Evolutionary conservation across 2,888 invertebrate species (phyloP), one percentile per base, ranked within the genome.

Genomic region (Barypeithes pellucidus): DNA sequence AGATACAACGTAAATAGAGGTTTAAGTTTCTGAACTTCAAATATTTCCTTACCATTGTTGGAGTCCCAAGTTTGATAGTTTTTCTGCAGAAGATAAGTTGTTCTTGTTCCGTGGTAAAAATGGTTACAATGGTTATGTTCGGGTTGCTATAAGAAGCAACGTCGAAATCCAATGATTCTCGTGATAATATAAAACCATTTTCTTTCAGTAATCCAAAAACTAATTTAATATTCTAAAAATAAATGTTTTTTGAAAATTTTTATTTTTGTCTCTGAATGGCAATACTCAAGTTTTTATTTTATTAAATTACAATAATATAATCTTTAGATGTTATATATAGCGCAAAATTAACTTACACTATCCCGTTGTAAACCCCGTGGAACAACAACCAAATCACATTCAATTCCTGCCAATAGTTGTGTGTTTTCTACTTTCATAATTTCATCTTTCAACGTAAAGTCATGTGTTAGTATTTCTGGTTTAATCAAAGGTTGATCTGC

Each of bases 401-500:
- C 80, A 22, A 76, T 78, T 75, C 84, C 82, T 1, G 79, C 77
- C 0, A 85, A 77, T 0, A 93, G 54, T 78, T 91, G 91, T 73
- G 89, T 91, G 62, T 92, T 90, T 76, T 91, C 90, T 0, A 92
- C 86, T 1, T 88, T 88, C 0, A 93, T 86, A 50, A 87, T 85
- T 0, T 88, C 87, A n/a, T 75, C 67, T 8, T 76, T 72, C 11
- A 69, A 3, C 29, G 24, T 50, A 1, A 3, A 47, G 57, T 76
- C 69, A 29, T 71, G 62, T 76, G 92, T 82, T 0, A 88, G 85
- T 0, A 92, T 86, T 57, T 93, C 92, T 0, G 93, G 90, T 79
- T 93, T 92, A 3, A 93, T 88, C 8, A 93, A 82, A 0, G 94
- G 94, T 50, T 92, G 83, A 79, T 94, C 92, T 43, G 89, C 90